phyloP scores from a whole-genome alignment of 2,113 vertebrate species.

The Alosa alosa region DNA sequence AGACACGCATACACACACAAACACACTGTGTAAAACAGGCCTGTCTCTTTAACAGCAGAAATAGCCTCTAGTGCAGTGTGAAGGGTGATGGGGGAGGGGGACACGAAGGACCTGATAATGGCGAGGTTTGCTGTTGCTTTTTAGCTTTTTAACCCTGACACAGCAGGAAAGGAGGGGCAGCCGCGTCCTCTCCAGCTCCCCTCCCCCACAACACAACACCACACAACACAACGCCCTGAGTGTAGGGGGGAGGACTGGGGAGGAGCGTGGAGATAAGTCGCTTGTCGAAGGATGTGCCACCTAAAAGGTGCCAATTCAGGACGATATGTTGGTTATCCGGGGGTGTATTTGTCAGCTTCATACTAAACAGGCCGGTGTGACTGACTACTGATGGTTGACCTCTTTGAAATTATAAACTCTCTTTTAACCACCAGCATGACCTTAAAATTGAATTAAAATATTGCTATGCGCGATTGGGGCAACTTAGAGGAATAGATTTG shows the following conservation, averaged over 20 bases:
- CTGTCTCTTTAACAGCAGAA: conserved; percentile 50
- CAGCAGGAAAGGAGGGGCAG: conserved; percentile 46
- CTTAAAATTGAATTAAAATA: too few species aligned
- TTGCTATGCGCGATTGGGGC: neutral
- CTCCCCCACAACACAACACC: neutral
- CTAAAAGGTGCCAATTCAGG: neutral
- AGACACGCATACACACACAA: neutral
- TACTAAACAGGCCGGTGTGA: too few species aligned
- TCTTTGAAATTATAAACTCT: too few species aligned
- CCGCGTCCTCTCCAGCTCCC: conserved; percentile 11
- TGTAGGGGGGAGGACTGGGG: neutral
- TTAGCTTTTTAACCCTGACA: conserved; percentile 53
- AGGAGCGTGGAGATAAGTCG: neutral
- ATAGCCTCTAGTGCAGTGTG: conserved; percentile 42
- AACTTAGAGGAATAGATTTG: neutral
- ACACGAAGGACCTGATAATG: conserved; percentile 45
- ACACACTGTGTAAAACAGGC: conserved; percentile 15
- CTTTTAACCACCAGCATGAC: too few species aligned
- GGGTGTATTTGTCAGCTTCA: neutral
- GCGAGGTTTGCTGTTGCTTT: conserved; percentile 41
- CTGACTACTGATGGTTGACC: neutral
- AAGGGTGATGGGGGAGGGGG: conserved; percentile 39
- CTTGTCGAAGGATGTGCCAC: neutral
- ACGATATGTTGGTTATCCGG: neutral
- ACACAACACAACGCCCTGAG: neutral